Percentiles rank a stretch among this genome's conserved stretches.
These are phyloP conservation scores for Saccostrea glomerata DNA, from an alignment of 1,140 invertebrate species.

Conservation along the genomic window DNA sequence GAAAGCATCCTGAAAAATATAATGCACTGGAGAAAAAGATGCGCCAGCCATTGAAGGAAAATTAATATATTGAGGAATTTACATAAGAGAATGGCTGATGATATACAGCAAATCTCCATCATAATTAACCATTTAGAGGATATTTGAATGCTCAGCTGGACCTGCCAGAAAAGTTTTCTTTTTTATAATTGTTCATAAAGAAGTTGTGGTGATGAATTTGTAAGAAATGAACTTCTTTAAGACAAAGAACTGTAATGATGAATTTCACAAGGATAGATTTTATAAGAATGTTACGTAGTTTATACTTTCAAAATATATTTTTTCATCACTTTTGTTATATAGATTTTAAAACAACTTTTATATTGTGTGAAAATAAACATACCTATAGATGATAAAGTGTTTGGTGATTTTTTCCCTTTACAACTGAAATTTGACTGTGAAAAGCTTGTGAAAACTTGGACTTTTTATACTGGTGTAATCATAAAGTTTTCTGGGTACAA, in stretches of 20 bases:
- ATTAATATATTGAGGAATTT: conserved; percentile 1
- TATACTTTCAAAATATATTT: conserved; percentile 12
- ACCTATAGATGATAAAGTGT: conserved; percentile 31
- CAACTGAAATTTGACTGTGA: no score
- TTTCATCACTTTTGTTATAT: conserved; percentile 32
- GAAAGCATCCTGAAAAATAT: conserved; percentile 28
- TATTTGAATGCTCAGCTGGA: conserved; percentile 28
- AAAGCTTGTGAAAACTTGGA: no score
- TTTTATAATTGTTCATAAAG: neutral
- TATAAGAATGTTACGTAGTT: conserved; percentile 30
- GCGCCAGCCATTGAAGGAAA: conserved; percentile 32
- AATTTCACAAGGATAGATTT: conserved; percentile 27
- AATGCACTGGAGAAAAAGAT: conserved; percentile 19
- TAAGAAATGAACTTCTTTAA: neutral
- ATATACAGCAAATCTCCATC: conserved; percentile 11
- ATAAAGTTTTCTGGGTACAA: neutral
- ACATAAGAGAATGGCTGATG: conserved; percentile 5
- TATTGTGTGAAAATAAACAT: conserved; percentile 36
- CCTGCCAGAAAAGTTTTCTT: conserved; percentile 33
- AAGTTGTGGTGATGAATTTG: no score
- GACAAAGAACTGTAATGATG: conserved; percentile 32
- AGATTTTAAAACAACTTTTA: conserved; percentile 18
- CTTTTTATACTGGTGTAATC: no score
- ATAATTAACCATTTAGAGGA: neutral
- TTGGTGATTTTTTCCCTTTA: conserved; percentile 23